Percentiles rank a stretch among this genome's conserved stretches.
Evolutionary conservation across 2,113 vertebrate species (phyloP).

Genomic region (Uria lomvia): DNA sequence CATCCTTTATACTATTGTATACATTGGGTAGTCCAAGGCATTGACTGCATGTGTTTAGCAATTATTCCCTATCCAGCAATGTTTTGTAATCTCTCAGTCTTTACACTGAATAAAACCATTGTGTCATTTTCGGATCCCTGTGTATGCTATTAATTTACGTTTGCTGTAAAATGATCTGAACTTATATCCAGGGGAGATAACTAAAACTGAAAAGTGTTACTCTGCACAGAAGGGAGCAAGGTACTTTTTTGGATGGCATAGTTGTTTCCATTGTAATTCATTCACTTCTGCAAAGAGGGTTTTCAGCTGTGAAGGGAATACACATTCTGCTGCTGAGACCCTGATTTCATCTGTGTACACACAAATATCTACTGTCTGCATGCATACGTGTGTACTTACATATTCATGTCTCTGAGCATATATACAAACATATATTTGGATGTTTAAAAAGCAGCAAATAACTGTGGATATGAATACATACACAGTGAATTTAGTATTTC

Average conservation of each 20-base stretch:
- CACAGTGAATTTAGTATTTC: neutral
- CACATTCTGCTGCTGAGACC: neutral
- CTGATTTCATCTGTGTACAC: neutral
- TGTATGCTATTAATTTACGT: neutral
- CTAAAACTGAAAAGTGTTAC: neutral
- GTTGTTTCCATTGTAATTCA: neutral
- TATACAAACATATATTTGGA: neutral
- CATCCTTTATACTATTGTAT: neutral
- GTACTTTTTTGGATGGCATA: neutral
- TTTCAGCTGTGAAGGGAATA: neutral
- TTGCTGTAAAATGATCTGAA: neutral
- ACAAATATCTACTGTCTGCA: neutral
- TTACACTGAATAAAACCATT: neutral
- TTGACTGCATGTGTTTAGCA: neutral
- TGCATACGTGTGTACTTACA: neutral
- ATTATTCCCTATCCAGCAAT: neutral
- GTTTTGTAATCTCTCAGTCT: neutral
- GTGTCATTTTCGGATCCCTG: neutral
- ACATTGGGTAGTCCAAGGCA: neutral
- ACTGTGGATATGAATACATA: neutral
- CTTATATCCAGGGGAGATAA: neutral
- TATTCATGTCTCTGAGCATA: neutral
- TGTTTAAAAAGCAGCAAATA: neutral
- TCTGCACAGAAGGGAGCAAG: neutral
- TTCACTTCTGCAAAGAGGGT: neutral